A percentile compares a stretch with the other conserved stretches of the same genome.
Evolutionary conservation across 2,797 vertebrate species (phyloP).

Genomic region (Tolypeutes matacus): DNA sequence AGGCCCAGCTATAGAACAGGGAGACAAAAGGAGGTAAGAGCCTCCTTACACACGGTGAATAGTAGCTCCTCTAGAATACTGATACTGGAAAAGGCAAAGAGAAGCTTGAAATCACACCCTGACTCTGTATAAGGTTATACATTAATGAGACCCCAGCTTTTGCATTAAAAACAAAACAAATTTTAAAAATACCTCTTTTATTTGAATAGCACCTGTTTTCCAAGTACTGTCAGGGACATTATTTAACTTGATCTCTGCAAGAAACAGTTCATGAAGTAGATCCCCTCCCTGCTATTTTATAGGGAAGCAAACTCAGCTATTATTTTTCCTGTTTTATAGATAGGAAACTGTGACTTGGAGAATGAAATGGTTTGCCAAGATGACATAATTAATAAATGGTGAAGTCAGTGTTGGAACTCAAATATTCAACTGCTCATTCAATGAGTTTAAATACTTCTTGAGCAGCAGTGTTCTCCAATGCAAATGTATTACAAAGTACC

Average conservation of each 20-base stretch:
- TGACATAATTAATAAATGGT: neutral
- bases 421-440: neutral
- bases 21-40: neutral
- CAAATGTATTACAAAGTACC: neutral
- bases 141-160: neutral
- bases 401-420: neutral
- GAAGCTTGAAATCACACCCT: neutral
- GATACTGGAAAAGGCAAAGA: neutral
- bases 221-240: neutral
- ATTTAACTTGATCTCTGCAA: conserved; percentile 9
- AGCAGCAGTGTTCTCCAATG: neutral
- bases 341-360: neutral
- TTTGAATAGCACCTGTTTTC: neutral
- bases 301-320: neutral
- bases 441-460: neutral
- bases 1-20: neutral
- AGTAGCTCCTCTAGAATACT: neutral
- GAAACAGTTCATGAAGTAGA: neutral
- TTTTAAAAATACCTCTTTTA: neutral
- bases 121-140: neutral
- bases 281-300: neutral
- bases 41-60: neutral
- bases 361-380: neutral
- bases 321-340: neutral
- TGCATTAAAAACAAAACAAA: neutral